These are phyloP conservation scores for Holotrichia oblita DNA, from an alignment of 1,140 invertebrate genomes.

Conservation along the genomic window DNA sequence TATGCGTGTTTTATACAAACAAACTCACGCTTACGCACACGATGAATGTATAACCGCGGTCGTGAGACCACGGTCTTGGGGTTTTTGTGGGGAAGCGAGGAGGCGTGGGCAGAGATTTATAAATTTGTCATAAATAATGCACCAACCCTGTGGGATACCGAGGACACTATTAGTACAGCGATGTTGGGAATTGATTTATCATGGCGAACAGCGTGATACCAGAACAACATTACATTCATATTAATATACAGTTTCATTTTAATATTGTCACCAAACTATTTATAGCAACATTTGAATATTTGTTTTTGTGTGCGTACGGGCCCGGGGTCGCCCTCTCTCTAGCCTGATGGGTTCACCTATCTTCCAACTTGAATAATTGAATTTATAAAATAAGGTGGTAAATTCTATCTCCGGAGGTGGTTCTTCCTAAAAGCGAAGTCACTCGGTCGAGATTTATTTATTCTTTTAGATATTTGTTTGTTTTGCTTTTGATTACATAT, in stretches of 20 bases:
- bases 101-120: constrained; percentile 38
- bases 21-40: constrained; percentile 6
- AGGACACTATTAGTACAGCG: constrained; percentile 61
- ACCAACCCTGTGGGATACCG: constrained; percentile 54
- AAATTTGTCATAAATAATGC: constrained; percentile 61
- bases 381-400: constrained; percentile 56
- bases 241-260: constrained; percentile 61
- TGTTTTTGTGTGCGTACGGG: constrained; percentile 52
- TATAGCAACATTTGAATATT: constrained; percentile 56
- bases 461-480: constrained; percentile 33
- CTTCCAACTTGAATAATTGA: constrained; percentile 54
- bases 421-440: neutral
- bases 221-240: constrained; percentile 58
- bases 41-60: neutral
- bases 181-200: constrained; percentile 62
- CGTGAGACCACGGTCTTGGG: neutral
- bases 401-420: constrained; percentile 52
- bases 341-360: constrained; percentile 1
- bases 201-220: constrained; percentile 54
- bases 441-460: constrained; percentile 33
- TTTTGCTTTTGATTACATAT: neutral
- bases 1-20: constrained; percentile 34
- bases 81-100: constrained; percentile 29
- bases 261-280: constrained; percentile 62
- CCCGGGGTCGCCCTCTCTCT: constrained; percentile 15